Base-by-base conservation (phyloP, 2,888 invertebrate species). In the Suillia variegata region DNA sequence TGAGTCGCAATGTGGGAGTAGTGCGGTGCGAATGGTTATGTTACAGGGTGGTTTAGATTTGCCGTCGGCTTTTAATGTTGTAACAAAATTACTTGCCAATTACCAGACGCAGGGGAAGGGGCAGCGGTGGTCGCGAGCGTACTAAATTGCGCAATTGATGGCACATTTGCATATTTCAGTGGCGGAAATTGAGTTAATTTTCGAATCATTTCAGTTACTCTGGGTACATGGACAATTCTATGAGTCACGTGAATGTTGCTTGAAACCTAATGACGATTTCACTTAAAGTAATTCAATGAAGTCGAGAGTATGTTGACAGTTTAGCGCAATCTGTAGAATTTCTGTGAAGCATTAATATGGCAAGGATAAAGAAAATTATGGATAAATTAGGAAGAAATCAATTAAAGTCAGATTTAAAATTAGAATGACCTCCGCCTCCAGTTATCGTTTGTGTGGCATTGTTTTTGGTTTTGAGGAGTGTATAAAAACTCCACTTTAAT, bases 141-240 rank as follows among this genome's bases (percentile, higher is more conserved):
- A 38, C 20, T 20, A 45, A 17, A 45, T 38, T 5, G 45, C 45
- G 13, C 45, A 45, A 45, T 45, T 45, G 17, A n/a, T n/a, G n/a
- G n/a, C 12, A 21, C 54, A 34, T 59, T 64, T 75, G 64, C 73
- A 73, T 75, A 71, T 75, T 73, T 75, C 48, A 65, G 66, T 62
- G 58, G 62, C 59, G 64, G 65, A 73, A 75, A 75, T 75, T 72
- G 67, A 72, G 68, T 73, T 72, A 73, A 75, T 73, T 75, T 67
- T 33, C 17, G 64, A 64, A 65, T 71, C 72, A 72, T 74, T 72
- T 68, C 18, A 33, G 49, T 49, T 49, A 49, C 34, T 34, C 34
- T 22, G 48, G n/a, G 21, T 33, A n/a, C 38, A 38, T 5, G 38
- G 38, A 38, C 38, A 6, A n/a, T 38, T 38, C n/a, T n/a, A n/a